Percentiles rank a stretch among this genome's conserved stretches.
Evolutionary conservation across 1,140 invertebrate genomes (phyloP).

Genomic region (Pantala flavescens): DNA sequence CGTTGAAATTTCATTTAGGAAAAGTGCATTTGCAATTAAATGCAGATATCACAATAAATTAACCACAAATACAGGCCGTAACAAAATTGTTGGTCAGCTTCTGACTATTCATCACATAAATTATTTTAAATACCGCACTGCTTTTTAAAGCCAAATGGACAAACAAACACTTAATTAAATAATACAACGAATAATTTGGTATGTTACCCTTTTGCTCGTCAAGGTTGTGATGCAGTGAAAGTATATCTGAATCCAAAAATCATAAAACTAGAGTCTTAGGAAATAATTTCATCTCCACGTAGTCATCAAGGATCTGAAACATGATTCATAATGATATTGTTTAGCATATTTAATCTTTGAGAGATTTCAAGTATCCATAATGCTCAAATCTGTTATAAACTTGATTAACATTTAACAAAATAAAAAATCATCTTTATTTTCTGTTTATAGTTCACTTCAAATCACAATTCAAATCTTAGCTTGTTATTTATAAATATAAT

Average conservation of each 20-base stretch:
- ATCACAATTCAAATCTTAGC: no score
- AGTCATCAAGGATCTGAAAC: conserved; percentile 56
- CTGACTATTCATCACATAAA: neutral
- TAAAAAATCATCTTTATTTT: no score
- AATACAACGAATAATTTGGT: neutral
- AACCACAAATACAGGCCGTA: neutral
- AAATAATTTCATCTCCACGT: conserved; percentile 58
- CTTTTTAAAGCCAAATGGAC: neutral
- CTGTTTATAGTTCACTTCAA: no score
- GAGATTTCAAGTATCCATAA: no score
- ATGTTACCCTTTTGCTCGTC: neutral
- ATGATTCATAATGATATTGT: conserved; percentile 14
- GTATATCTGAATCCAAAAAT: neutral
- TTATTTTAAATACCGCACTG: neutral
- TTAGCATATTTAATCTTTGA: no score
- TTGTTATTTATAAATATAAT: no score
- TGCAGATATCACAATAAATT: neutral
- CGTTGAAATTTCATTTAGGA: neutral
- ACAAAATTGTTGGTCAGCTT: neutral
- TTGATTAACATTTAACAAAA: no score
- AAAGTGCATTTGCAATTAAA: neutral
- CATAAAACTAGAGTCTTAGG: conserved; percentile 33
- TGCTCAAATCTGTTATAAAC: no score
- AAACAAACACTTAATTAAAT: neutral
- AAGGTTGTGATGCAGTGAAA: neutral